Conservation (phyloP, 2,113 vertebrate species). For the Eira barbara region DNA sequence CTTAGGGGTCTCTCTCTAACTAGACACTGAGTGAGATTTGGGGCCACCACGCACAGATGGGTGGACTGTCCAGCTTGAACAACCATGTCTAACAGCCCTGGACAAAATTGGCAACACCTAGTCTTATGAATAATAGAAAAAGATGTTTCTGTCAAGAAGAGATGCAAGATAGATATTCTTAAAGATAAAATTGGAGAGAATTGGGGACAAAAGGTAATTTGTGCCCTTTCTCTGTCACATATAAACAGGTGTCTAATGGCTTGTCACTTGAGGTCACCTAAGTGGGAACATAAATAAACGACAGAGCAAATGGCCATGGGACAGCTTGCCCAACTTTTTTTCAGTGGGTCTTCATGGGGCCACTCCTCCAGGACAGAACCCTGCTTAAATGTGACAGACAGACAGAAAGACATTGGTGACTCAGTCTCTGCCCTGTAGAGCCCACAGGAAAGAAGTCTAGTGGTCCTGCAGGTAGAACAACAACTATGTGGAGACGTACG, state of each 20-base stretch:
- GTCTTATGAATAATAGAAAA: not conserved
- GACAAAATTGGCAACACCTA: not conserved
- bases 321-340: not conserved
- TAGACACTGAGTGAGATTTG: not conserved
- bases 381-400: not conserved
- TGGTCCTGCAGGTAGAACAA: not conserved
- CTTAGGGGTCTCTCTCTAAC: not conserved
- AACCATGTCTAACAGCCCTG: not conserved
- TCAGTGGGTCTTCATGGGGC: not conserved
- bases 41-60: not conserved
- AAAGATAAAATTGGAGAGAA: not conserved
- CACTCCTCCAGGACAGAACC: accelerated
- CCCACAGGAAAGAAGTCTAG: not conserved
- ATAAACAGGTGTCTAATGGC: not conserved
- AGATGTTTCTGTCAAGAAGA: not conserved
- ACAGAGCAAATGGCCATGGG: not conserved
- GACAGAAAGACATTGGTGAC: not conserved
- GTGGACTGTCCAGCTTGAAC: not conserved
- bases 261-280: not conserved
- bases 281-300: not conserved
- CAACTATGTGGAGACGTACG: accelerated
- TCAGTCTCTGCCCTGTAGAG: not conserved
- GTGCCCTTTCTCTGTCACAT: not conserved
- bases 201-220: not conserved
- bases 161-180: not conserved